Percentiles rank a stretch among this genome's conserved stretches.
Conservation (phyloP, 2,888 invertebrate species). For the Helobdella robusta region DNA sequence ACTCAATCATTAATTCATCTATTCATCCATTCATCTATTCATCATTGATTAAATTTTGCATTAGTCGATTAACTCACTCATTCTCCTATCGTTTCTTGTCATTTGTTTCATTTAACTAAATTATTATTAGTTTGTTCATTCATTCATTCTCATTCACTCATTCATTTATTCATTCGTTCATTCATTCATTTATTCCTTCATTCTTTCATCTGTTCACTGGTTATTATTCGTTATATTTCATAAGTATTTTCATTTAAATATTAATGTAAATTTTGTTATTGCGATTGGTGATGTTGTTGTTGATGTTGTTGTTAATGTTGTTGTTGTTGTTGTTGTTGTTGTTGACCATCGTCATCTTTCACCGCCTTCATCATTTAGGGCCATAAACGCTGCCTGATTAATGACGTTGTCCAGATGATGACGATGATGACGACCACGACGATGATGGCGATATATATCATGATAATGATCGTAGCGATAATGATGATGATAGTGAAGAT, state of each 20-base stretch:
- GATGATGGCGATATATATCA: not conserved
- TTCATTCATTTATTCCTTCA: not conserved
- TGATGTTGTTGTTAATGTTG: not conserved
- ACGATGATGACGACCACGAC: constrained; percentile 14
- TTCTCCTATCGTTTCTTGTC: not conserved
- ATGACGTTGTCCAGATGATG: too few species aligned
- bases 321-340: constrained; percentile 17
- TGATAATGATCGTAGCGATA: too few species aligned
- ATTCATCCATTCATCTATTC: not conserved
- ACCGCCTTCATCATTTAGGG: not conserved
- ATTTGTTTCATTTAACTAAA: not conserved
- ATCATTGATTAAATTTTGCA: not conserved
- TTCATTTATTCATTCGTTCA: not conserved
- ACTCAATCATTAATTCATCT: not conserved
- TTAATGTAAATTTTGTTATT: not conserved
- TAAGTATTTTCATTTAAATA: too few species aligned
- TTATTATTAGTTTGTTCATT: too few species aligned
- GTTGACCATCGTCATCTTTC: not conserved
- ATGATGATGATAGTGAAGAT: too few species aligned
- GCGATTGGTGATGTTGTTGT: constrained; percentile 2
- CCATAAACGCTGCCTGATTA: too few species aligned
- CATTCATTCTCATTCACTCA: constrained; percentile 6
- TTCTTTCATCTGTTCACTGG: not conserved
- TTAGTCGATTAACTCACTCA: not conserved
- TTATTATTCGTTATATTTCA: not conserved